A percentile compares a stretch with the other conserved stretches of the same genome.
These are phyloP conservation scores for Leptobrachium ailaonicum DNA, from an alignment of 2,113 vertebrate species.

Conservation along the genomic window DNA sequence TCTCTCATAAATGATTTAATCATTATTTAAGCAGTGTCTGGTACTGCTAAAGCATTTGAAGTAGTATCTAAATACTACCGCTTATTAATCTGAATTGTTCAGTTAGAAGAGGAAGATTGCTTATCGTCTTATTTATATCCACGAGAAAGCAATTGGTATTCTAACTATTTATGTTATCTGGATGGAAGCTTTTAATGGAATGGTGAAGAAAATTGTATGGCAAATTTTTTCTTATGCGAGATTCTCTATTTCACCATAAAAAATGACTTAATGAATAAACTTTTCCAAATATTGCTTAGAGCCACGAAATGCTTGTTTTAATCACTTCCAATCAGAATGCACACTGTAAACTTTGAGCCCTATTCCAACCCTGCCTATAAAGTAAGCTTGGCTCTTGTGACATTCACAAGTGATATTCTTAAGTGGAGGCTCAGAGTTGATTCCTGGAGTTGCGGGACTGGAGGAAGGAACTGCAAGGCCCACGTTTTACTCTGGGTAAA, in stretches of 20 bases:
- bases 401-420: no score
- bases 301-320: no score
- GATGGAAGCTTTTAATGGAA: slow-evolving; percentile 24
- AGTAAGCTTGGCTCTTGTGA: no score
- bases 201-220: slow-evolving; percentile 28
- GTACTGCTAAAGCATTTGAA: slow-evolving; percentile 39
- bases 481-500: no score
- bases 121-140: slow-evolving; percentile 44
- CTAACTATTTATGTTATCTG: slow-evolving; percentile 41
- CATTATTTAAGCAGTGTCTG: slow-evolving; percentile 47
- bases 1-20: slow-evolving; percentile 50
- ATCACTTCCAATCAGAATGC: no score
- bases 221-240: slow-evolving; percentile 6
- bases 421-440: no score
- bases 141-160: slow-evolving; percentile 45
- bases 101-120: slow-evolving; percentile 42
- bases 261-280: background rate
- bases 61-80: slow-evolving; percentile 45
- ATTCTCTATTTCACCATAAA: background rate
- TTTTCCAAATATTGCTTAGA: no score
- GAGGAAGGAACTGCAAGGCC: no score
- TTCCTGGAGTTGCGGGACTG: no score
- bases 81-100: slow-evolving; percentile 48
- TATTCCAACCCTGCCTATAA: no score
- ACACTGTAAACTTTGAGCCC: no score